A percentile compares a stretch with the other conserved stretches of the same genome.
These are phyloP conservation scores for Psammodynastes pulverulentus DNA, from an alignment of 2,113 vertebrate species.

Conservation along the genomic window DNA sequence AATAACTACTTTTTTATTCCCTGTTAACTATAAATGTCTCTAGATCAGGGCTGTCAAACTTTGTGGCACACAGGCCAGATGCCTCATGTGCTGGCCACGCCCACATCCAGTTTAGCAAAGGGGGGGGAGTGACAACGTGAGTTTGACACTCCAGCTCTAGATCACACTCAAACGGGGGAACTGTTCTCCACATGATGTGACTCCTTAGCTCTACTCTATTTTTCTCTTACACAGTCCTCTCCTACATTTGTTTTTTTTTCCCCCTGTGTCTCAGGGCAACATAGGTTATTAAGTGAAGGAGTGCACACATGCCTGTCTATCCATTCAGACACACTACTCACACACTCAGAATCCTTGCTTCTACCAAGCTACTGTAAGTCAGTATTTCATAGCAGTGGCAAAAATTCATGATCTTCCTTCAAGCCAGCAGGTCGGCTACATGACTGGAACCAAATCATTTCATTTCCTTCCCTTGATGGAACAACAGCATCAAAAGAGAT, in stretches of 20 bases:
- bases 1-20: not conserved
- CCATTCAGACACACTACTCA: not conserved
- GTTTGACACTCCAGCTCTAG: too few species aligned
- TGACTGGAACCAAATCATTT: not conserved
- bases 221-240: not conserved
- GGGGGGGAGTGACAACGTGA: too few species aligned
- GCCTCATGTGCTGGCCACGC: too few species aligned
- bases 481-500: not conserved
- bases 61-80: too few species aligned
- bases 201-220: not conserved
- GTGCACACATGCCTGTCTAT: not conserved
- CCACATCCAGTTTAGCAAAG: too few species aligned
- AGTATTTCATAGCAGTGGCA: not conserved
- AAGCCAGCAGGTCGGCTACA: not conserved
- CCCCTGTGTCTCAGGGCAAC: not conserved
- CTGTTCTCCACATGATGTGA: not conserved
- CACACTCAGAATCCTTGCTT: not conserved
- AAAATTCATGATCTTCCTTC: not conserved
- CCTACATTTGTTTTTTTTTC: too few species aligned
- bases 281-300: not conserved
- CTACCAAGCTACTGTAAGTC: not conserved
- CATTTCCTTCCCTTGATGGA: not conserved
- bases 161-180: not conserved
- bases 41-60: too few species aligned
- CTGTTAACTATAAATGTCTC: not conserved